Conservation (phyloP, 2,888 invertebrate genomes). For the Hirtodrosophila histrioides region DNA sequence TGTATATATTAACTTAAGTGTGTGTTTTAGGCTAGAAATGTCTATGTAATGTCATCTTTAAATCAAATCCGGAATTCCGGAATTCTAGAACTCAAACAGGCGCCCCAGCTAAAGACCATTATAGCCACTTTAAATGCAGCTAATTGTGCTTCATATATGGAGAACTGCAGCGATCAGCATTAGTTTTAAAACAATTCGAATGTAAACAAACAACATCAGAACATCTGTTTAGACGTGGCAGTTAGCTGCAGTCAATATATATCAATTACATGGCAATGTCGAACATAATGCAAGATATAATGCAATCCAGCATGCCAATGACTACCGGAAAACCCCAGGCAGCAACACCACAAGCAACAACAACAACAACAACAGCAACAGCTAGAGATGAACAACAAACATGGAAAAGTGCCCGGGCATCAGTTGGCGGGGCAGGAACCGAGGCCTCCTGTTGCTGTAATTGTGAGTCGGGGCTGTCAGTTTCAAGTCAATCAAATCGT, state of each 20-base stretch:
- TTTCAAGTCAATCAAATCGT: conserved; percentile 72
- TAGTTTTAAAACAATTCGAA: conserved; percentile 66
- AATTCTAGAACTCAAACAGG: not conserved
- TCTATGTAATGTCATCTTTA: not conserved
- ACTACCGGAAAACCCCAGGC: conserved; percentile 69
- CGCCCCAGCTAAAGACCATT: no score
- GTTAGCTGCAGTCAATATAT: conserved; percentile 62
- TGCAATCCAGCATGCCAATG: conserved; percentile 47
- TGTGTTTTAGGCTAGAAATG: not conserved
- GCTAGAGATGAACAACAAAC: conserved; percentile 34
- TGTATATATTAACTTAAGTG: conserved; percentile 13
- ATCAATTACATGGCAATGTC: conserved; percentile 73
- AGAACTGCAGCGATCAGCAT: conserved; percentile 56
- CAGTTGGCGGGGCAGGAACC: conserved; percentile 20
- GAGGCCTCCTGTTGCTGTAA: conserved; percentile 11
- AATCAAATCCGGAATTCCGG: not conserved
- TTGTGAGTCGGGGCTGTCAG: conserved; percentile 49
- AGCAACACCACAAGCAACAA: conserved; percentile 28
- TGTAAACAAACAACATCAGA: conserved; percentile 63
- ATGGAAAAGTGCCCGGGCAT: conserved; percentile 32
- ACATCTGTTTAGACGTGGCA: conserved; percentile 58
- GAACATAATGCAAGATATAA: conserved; percentile 64
- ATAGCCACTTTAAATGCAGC: conserved; percentile 17
- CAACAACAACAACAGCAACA: conserved; percentile 18
- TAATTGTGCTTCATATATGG: conserved; percentile 39